A percentile compares a stretch with the other conserved stretches of the same genome.
Conservation (phyloP, 1,140 invertebrate genomes). For the Caenorhabditis briggsae region DNA sequence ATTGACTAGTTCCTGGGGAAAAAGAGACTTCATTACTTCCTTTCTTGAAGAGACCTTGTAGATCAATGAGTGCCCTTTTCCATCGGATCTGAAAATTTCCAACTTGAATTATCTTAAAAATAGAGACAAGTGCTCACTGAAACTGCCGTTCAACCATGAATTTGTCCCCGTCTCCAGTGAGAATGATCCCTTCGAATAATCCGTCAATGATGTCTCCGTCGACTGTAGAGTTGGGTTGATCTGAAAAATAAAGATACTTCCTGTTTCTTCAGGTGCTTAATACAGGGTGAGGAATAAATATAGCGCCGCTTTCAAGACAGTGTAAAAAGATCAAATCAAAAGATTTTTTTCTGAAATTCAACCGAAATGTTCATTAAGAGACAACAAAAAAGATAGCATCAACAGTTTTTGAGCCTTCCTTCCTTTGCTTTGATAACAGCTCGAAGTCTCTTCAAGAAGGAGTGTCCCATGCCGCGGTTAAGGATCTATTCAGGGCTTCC, state of each 20-base stretch:
- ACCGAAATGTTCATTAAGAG: too few relatives aligned
- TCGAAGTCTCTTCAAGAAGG: too few relatives aligned
- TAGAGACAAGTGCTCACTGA: not conserved
- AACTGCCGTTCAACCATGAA: conserved; percentile 27
- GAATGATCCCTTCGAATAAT: conserved; percentile 34
- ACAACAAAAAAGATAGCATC: too few relatives aligned
- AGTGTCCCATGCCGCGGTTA: too few relatives aligned
- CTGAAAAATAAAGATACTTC: not conserved
- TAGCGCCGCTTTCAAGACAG: too few relatives aligned
- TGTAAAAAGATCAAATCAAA: too few relatives aligned
- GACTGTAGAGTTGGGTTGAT: conserved; percentile 33
- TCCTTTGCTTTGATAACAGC: too few relatives aligned
- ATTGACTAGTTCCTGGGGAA: conserved; percentile 9
- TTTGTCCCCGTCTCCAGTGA: conserved; percentile 46
- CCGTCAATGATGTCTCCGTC: conserved; percentile 1
- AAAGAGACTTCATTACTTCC: conserved; percentile 24
- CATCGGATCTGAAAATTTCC: conserved; percentile 9
- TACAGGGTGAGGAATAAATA: too few relatives aligned
- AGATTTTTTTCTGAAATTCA: too few relatives aligned
- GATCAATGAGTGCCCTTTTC: conserved; percentile 11
- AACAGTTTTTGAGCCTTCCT: too few relatives aligned
- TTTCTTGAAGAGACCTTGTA: conserved; percentile 31
- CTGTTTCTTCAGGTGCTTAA: not conserved
- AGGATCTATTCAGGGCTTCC: too few relatives aligned
- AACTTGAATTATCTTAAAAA: not conserved